These are phyloP conservation scores for Pheosia gnoma DNA, from an alignment of 2,888 invertebrate genomes.

Conservation along the genomic window DNA sequence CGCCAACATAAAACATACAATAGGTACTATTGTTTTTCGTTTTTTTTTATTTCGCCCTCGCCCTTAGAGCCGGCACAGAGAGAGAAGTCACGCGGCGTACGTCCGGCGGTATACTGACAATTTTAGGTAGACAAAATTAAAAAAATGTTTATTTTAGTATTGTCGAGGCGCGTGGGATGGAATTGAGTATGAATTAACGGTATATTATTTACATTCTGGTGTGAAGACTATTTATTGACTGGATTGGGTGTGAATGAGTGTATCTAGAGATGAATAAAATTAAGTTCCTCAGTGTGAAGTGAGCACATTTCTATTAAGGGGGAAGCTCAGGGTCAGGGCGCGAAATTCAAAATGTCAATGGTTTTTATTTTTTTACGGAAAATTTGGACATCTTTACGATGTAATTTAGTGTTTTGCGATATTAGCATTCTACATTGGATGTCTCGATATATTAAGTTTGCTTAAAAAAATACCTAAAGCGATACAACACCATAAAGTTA, in stretches of 20 bases:
- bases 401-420: too few relatives aligned
- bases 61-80: slow-evolving; percentile 25
- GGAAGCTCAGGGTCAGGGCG: too few relatives aligned
- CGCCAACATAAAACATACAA: neutral
- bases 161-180: slow-evolving; percentile 50
- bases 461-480: too few relatives aligned
- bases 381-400: too few relatives aligned
- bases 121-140: slow-evolving; percentile 48
- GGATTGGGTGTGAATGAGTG: neutral
- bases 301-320: too few relatives aligned
- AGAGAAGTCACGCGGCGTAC: slow-evolving; percentile 30
- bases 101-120: slow-evolving; percentile 44
- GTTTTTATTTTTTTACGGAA: too few relatives aligned
- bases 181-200: slow-evolving; percentile 39
- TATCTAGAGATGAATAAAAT: too few relatives aligned
- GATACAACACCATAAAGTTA: too few relatives aligned
- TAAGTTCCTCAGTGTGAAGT: too few relatives aligned
- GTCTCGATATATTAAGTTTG: too few relatives aligned
- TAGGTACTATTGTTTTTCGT: slow-evolving; percentile 3
- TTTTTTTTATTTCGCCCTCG: slow-evolving; percentile 20
- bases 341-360: too few relatives aligned
- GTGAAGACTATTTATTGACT: slow-evolving; percentile 11
- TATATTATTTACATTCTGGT: slow-evolving; percentile 37
- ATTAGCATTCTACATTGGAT: too few relatives aligned
- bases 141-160: slow-evolving; percentile 59